A percentile compares a stretch with the other conserved stretches of the same genome.
Conservation (phyloP, 2,113 vertebrate genomes). For the Notiomystis cincta region DNA sequence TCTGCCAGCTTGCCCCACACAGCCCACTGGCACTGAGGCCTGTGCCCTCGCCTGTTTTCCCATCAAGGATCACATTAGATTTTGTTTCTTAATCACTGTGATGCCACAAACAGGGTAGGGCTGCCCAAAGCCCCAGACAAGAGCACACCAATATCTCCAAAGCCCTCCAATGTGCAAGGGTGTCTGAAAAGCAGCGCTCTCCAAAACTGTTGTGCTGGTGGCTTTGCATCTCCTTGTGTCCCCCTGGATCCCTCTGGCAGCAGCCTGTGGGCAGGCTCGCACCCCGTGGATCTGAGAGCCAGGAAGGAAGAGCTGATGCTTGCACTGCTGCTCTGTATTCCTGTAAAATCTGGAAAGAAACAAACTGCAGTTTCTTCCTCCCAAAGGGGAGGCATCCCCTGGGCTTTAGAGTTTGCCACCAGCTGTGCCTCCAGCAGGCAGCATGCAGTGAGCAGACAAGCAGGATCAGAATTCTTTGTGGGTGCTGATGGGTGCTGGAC, state of each 20-base stretch:
- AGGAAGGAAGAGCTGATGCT: background rate
- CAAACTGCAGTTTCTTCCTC: background rate
- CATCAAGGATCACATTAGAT: conserved; percentile 27
- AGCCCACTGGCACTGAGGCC: conserved; percentile 24
- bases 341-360: background rate
- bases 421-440: background rate
- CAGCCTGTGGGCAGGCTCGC: rapidly evolving
- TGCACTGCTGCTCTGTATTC: background rate
- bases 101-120: background rate
- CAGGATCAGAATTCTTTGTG: background rate
- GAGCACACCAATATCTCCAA: background rate
- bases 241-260: background rate
- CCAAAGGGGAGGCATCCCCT: background rate
- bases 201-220: background rate
- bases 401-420: background rate
- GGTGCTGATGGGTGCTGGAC: background rate
- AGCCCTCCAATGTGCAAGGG: conserved; percentile 1
- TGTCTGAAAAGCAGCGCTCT: background rate
- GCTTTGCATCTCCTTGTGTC: background rate
- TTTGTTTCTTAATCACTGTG: conserved; percentile 52
- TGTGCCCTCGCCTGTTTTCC: background rate
- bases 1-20: background rate
- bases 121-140: background rate
- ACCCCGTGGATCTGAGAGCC: rapidly evolving
- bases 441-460: rapidly evolving